Conservation (phyloP, 2,888 invertebrate species). For the Odontocerum albicorne region DNA sequence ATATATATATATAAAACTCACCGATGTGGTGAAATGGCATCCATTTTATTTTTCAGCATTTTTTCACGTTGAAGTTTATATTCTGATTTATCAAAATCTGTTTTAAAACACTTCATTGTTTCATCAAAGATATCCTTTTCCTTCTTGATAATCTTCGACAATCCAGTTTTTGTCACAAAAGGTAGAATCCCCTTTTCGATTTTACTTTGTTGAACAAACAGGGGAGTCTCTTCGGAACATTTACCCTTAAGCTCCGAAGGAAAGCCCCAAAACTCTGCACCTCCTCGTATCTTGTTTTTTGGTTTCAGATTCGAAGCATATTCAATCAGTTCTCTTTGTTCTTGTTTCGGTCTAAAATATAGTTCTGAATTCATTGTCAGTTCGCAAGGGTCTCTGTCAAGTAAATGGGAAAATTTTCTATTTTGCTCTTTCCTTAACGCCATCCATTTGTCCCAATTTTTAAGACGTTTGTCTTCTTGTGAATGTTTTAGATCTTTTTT, state of each 20-base stretch:
- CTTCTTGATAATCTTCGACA: conserved; percentile 10
- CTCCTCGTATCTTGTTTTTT: conserved; percentile 9
- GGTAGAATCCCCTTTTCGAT: conserved; percentile 13
- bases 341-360: conserved; percentile 7
- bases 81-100: conserved; percentile 8
- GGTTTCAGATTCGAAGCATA: conserved; percentile 4
- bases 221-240: not conserved
- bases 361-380: conserved; percentile 20
- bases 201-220: conserved; percentile 11
- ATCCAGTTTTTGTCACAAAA: conserved; percentile 8
- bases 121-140: conserved; percentile 11
- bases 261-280: conserved; percentile 10
- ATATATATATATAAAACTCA: conserved; percentile 5
- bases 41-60: conserved; percentile 10
- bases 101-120: not conserved
- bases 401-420: not conserved
- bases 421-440: conserved; percentile 7
- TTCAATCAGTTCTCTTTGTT: conserved; percentile 15
- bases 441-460: conserved; percentile 23
- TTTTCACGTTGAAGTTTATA: conserved; percentile 17
- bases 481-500: not conserved
- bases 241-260: conserved; percentile 3
- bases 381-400: conserved; percentile 13
- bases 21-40: conserved; percentile 16
- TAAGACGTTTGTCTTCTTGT: conserved; percentile 7